Base-by-base conservation (phyloP, 2,888 invertebrate genomes). In the Eupelmus urozonus region DNA sequence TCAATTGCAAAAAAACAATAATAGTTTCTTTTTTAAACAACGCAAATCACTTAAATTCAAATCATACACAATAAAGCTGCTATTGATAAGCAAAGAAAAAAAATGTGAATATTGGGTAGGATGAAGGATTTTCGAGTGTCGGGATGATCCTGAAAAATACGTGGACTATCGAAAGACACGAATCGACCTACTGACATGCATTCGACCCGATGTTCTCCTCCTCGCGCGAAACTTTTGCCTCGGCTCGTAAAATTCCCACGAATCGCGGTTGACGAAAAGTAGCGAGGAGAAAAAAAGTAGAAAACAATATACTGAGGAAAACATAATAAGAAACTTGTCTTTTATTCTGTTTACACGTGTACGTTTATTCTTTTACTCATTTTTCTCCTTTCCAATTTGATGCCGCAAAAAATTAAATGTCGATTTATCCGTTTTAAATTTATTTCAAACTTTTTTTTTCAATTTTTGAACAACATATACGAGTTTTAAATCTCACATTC, bases 101-200 rank as follows among this genome's bases (percentile, higher is more conserved):
- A 34, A 3, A 9, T 34, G 9, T 34, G 9, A 9, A 34, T 34
- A 34, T 34, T 34, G 34, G n/a, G 3, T 34, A 9, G 9, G 34
- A 34, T 34, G 9, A 34, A 34, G 9, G 34, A 34, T 34, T 34
- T 34, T 34, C 34, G 34, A 34, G 9, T 34, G 9, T 3, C 34
- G 5, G 13, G 55, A 57, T 76, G 34, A 76, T 76, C 45, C 23
- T 45, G 55, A 71, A 55, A 73, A 45, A 78, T 53, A 34, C 51
- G 57, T 40, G 40, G 65, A 72, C 71, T 73, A 78, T 78, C 62
- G 67, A 78, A 77, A 78, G 67, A 67, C 67, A 69, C 57, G 73
- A 69, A 77, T 74, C 78, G 78, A 78, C 78, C 78, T 78, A 78
- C 78, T 78, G 73, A 78, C 78, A 78, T 74, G 78, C 69, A 78